Conservation (phyloP, 2,113 vertebrate species). For the Cheirogaleus medius region DNA sequence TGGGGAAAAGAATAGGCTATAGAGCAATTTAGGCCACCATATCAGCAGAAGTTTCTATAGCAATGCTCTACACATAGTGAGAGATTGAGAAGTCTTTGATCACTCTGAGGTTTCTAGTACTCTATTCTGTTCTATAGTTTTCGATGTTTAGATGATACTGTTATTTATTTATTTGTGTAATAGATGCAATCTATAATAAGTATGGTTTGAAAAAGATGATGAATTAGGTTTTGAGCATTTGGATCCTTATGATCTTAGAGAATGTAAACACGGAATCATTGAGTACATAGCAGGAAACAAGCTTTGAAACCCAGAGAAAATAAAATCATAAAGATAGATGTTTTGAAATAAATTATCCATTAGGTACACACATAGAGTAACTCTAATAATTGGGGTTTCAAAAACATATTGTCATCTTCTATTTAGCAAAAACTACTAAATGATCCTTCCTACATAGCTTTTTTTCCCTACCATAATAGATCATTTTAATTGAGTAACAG, state of each 20-base stretch:
- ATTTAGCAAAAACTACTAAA: neutral
- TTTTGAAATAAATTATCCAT: neutral
- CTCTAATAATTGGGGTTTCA: neutral
- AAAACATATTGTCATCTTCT: neutral
- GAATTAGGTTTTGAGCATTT: neutral
- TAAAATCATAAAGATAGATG: neutral
- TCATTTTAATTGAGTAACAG: neutral
- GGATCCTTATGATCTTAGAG: neutral
- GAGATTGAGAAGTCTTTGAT: neutral
- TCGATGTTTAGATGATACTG: neutral
- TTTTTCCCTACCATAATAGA: neutral
- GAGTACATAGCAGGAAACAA: neutral
- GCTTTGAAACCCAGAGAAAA: neutral
- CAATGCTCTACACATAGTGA: neutral
- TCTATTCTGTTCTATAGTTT: neutral
- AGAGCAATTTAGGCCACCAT: neutral
- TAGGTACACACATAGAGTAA: neutral
- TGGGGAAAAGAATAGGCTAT: neutral
- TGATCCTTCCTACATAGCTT: neutral
- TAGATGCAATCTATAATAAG: neutral
- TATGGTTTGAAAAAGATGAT: neutral
- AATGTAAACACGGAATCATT: neutral
- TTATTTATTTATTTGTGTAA: neutral
- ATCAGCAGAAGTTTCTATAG: neutral
- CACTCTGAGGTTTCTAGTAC: neutral